phyloP scores from a whole-genome alignment of 2,888 invertebrate species.

The Zaprionus obscuricornis region DNA sequence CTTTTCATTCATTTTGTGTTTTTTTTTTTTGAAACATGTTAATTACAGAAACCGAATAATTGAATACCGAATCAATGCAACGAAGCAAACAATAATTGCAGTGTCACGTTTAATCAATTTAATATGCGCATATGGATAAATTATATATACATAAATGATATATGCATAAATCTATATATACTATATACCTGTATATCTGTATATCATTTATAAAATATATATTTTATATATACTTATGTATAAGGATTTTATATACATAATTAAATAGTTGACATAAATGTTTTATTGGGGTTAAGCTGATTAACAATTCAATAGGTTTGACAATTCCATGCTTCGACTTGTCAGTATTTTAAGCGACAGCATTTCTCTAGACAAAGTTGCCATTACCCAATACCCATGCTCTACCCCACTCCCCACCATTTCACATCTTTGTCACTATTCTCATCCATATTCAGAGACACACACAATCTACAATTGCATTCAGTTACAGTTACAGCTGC shows the following conservation, averaged over 20 bases:
- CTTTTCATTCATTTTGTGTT: no score
- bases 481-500: no score
- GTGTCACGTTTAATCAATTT: constrained; percentile 47
- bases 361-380: no score
- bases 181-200: background rate
- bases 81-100: no score
- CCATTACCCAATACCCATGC: no score
- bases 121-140: constrained; percentile 42
- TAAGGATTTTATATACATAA: constrained; percentile 4
- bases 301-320: constrained; percentile 60
- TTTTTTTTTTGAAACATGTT: constrained; percentile 21
- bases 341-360: constrained; percentile 51
- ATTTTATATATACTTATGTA: background rate
- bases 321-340: constrained; percentile 41
- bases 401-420: no score
- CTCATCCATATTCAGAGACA: no score
- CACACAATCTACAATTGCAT: no score
- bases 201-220: no score
- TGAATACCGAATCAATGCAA: constrained; percentile 14
- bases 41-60: constrained; percentile 34
- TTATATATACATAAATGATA: background rate
- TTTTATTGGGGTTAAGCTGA: constrained; percentile 53
- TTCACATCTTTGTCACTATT: no score
- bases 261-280: constrained; percentile 36
- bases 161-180: background rate